Conservation (phyloP, 1,140 invertebrate species). For the Pollicipes pollicipes region DNA sequence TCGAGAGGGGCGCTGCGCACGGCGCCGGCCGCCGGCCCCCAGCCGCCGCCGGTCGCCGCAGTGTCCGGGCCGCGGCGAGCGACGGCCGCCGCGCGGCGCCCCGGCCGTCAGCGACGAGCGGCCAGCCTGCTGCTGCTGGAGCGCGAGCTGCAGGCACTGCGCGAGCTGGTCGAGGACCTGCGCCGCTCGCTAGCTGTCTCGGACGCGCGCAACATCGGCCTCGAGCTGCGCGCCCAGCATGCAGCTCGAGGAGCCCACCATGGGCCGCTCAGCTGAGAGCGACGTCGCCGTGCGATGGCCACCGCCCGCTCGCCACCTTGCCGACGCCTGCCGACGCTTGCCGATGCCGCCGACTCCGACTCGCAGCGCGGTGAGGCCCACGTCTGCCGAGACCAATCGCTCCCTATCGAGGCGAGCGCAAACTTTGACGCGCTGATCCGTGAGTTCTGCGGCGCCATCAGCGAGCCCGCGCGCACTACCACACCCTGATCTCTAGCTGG, state of each 20-base stretch:
- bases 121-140: background rate
- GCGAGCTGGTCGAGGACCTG: background rate
- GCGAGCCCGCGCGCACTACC: background rate
- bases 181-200: background rate
- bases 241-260: background rate
- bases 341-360: background rate
- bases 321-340: background rate
- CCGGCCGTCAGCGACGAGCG: background rate
- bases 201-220: background rate
- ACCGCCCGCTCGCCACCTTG: background rate
- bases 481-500: background rate
- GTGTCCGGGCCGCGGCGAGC: no score
- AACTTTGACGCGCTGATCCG: background rate
- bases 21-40: no score
- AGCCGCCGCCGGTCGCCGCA: no score
- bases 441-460: background rate
- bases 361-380: no score
- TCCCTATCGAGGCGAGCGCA: background rate
- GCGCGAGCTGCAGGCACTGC: background rate
- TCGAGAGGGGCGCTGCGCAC: background rate
- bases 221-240: background rate
- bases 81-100: no score
- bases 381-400: background rate
- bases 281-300: background rate
- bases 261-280: background rate